These are phyloP conservation scores for Schizopygopsis malacanthus DNA, from an alignment of 2,797 vertebrate species.

Conservation along the genomic window DNA sequence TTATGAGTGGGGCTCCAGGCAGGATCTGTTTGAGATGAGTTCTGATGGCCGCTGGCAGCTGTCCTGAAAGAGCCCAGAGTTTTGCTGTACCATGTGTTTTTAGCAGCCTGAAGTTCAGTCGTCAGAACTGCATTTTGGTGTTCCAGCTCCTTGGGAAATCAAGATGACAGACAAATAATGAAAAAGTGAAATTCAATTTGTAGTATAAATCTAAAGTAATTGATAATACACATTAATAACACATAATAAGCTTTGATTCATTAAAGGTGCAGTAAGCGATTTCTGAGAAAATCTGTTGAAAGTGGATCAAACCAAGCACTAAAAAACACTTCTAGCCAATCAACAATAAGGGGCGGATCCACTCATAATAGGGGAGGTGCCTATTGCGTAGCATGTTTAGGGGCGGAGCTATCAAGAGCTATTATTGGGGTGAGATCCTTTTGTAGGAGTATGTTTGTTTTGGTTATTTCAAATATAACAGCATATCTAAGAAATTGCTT, in stretches of 20 bases:
- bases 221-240: background rate
- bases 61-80: slow-evolving; percentile 91
- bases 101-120: slow-evolving; percentile 89
- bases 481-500: background rate
- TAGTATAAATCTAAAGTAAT: background rate
- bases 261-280: background rate
- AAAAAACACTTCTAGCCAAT: background rate
- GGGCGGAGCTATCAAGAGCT: background rate
- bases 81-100: slow-evolving; percentile 96
- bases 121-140: slow-evolving; percentile 87
- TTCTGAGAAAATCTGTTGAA: background rate
- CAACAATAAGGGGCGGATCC: background rate
- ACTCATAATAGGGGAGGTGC: background rate
- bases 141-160: slow-evolving; percentile 85
- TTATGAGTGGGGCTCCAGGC: slow-evolving; percentile 51
- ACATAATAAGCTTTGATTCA: background rate
- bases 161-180: background rate
- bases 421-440: background rate
- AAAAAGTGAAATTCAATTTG: background rate
- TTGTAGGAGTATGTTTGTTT: background rate
- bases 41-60: slow-evolving; percentile 74
- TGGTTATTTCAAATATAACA: background rate
- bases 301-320: background rate
- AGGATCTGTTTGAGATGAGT: slow-evolving; percentile 44
- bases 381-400: background rate